Evolutionary conservation across 1,140 invertebrate species (phyloP).

Genomic region (Odontomachus brunneus): DNA sequence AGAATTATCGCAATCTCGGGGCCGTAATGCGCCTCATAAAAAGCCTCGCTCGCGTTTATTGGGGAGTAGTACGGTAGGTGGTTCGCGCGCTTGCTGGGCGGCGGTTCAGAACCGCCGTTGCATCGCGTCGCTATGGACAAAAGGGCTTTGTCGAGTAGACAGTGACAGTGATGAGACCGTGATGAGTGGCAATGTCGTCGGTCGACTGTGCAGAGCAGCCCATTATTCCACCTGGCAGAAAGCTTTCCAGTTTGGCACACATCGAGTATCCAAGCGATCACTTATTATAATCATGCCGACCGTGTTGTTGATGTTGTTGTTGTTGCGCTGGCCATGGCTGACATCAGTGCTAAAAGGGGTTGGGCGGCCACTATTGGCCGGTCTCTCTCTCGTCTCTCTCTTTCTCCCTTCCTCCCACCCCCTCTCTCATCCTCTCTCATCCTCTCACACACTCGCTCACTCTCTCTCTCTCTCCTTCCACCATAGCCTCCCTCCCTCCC

Average conservation of each 20-base stretch:
- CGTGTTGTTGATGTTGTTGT: constrained; percentile 68
- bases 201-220: constrained; percentile 74
- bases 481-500: neutral
- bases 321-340: constrained; percentile 68
- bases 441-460: neutral
- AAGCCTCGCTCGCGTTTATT: constrained; percentile 67
- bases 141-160: constrained; percentile 75
- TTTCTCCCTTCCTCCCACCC: constrained; percentile 15
- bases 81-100: constrained; percentile 29
- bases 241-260: constrained; percentile 77
- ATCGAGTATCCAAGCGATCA: constrained; percentile 77
- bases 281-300: constrained; percentile 76
- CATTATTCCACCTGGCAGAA: constrained; percentile 77
- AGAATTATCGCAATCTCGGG: constrained; percentile 68
- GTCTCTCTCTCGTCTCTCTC: constrained; percentile 4
- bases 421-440: neutral
- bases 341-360: constrained; percentile 70
- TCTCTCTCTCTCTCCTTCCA: neutral
- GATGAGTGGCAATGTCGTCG: constrained; percentile 77
- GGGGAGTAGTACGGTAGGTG: constrained; percentile 67
- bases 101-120: constrained; percentile 71
- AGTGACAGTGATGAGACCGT: constrained; percentile 76
- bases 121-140: constrained; percentile 70
- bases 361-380: constrained; percentile 66
- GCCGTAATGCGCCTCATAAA: constrained; percentile 49